phyloP scores from a whole-genome alignment of 2,888 invertebrate species.

The Thereva nobilitata region DNA sequence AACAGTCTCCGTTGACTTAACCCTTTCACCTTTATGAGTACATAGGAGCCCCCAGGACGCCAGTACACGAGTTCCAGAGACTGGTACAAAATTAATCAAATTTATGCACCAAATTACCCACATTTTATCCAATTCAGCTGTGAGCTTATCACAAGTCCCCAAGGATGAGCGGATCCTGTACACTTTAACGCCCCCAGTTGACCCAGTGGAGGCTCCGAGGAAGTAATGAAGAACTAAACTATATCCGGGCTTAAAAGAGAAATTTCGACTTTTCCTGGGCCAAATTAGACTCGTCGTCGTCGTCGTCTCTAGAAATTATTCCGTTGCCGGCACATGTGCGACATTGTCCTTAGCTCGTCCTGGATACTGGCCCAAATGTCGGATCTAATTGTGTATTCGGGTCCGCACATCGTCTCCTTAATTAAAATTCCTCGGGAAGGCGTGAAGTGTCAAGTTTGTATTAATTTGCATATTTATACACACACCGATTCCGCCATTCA shows the following conservation, averaged over 20 bases:
- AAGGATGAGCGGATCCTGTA: background rate
- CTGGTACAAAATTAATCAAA: slow-evolving; percentile 2
- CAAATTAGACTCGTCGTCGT: slow-evolving; percentile 13
- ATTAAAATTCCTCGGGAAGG: slow-evolving; percentile 43
- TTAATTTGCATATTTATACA: slow-evolving; percentile 54
- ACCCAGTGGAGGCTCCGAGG: slow-evolving; percentile 11
- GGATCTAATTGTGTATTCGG: slow-evolving; percentile 42
- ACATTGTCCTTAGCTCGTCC: slow-evolving; percentile 13
- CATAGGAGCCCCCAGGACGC: too few species aligned
- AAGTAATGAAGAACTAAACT: slow-evolving; percentile 4
- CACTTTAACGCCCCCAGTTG: slow-evolving; percentile 23
- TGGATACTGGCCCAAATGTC: background rate
- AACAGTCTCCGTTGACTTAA: too few species aligned
- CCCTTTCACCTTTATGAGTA: too few species aligned
- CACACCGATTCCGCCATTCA: slow-evolving; percentile 39
- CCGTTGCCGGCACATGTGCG: slow-evolving; percentile 31
- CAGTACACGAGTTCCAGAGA: too few species aligned
- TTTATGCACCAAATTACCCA: slow-evolving; percentile 20
- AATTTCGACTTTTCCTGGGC: slow-evolving; percentile 27
- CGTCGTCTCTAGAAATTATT: slow-evolving; percentile 24
- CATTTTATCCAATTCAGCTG: slow-evolving; percentile 21
- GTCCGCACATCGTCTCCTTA: slow-evolving; percentile 41
- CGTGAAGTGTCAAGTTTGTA: slow-evolving; percentile 55
- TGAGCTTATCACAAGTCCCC: slow-evolving; percentile 2
- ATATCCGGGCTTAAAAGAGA: slow-evolving; percentile 24